Evolutionary conservation across 2,113 vertebrate species (phyloP), one percentile per base, ranked within the genome.

Genomic region (Emydura subglobosa): DNA sequence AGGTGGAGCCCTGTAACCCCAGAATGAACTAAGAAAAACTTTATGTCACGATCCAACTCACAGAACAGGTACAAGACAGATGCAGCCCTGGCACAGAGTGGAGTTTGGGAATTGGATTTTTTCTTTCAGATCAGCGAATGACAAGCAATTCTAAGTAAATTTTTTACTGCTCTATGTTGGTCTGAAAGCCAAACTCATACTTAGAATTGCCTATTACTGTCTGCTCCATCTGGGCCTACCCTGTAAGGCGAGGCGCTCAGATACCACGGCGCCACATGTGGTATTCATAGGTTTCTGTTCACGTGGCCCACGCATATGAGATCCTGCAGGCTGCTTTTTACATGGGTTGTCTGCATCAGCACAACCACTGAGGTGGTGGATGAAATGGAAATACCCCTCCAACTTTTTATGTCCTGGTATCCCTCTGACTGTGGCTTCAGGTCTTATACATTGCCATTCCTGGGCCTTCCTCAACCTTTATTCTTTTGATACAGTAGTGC

Each of bases 21-120:
- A 85, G 91, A 86, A 95, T 97, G 94, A 97, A 95, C 96, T 92
- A 92, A 96, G 92, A 95, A 96, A 95, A 96, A 94, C 14, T 50
- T 55, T 81, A 65, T 88, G 88, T 85, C 74, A 55, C 59, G n/a
- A 84, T 34, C 39, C 49, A 31, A 31, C 51, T 81, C 82, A 82
- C 9, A 34, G 29, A 79, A 79, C 47, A 83, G 78, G 78, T 65
- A 87, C 54, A 79, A 31, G 13, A n/a, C 29, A 47, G 44, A 44
- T 55, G n/a, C 42, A 54, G 42, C 53, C 57, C 31, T 47, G 57
- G 25, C 7, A 6, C 5, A 68, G 87, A 79, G 76, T 59, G 50
- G 79, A 55, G 82, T 13, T 7, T 88, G 55, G n/a, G 10, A 96
- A 59, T 22, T 39, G 27, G 89, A 47, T 54, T 80, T 11, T 74